phyloP scores from a whole-genome alignment of 2,113 vertebrate genomes.

The Pseudonaja textilis region DNA sequence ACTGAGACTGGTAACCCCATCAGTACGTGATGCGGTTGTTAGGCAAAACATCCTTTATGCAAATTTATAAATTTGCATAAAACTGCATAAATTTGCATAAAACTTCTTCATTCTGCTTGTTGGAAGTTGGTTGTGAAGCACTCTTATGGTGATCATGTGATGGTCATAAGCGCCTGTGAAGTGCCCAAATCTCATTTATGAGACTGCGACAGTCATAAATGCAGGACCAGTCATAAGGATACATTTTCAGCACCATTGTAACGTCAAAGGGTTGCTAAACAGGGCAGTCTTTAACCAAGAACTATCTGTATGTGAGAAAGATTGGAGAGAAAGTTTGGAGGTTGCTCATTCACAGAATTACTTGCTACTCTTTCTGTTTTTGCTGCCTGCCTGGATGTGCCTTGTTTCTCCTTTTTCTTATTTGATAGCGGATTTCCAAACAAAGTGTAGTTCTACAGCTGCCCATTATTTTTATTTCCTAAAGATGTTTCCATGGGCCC shows the following conservation, averaged over 20 bases:
- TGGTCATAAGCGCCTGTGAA: not conserved
- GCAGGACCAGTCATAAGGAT: not conserved
- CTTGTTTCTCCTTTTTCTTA: not conserved
- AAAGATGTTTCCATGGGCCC: too few relatives aligned
- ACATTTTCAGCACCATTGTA: not conserved
- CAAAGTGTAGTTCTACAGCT: too few relatives aligned
- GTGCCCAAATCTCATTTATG: not conserved
- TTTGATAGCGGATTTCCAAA: too few relatives aligned
- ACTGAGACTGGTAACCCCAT: not conserved
- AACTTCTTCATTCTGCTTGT: not conserved
- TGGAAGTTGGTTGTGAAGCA: not conserved
- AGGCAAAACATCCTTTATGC: not conserved
- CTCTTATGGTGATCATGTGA: not conserved
- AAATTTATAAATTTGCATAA: not conserved
- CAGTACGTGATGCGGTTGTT: not conserved
- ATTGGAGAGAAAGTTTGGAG: not conserved
- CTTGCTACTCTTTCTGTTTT: not conserved
- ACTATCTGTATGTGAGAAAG: not conserved
- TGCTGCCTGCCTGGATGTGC: not conserved
- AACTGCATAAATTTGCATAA: not conserved
- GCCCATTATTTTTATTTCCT: too few relatives aligned
- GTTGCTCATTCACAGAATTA: not conserved
- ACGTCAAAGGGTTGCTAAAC: not conserved
- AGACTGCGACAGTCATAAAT: not conserved
- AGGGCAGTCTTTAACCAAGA: not conserved